These are phyloP conservation scores for Periophthalmus magnuspinnatus DNA, from an alignment of 2,797 vertebrate species.

Conservation along the genomic window DNA sequence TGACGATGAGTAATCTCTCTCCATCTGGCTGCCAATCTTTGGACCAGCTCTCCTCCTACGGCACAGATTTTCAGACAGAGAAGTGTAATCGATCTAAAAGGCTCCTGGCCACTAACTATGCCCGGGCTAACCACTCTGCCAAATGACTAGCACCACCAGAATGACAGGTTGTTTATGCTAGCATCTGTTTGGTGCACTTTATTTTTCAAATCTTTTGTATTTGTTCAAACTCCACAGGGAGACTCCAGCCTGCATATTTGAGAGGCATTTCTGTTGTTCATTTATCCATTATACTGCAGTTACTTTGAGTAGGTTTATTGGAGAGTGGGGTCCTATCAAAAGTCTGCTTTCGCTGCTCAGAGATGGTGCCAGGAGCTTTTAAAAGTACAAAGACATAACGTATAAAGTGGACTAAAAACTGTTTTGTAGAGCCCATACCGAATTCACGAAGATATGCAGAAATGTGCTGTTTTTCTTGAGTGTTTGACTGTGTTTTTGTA, in stretches of 20 bases:
- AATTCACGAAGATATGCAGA: not conserved
- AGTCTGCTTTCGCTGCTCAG: constrained; percentile 16
- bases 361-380: constrained; percentile 30
- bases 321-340: constrained; percentile 45
- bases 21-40: constrained; percentile 50
- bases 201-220: constrained; percentile 18
- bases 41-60: constrained; percentile 49
- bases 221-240: constrained; percentile 12
- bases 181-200: constrained; percentile 22
- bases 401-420: constrained; percentile 11
- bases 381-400: constrained; percentile 13
- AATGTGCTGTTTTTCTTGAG: not conserved
- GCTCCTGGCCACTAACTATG: constrained; percentile 26
- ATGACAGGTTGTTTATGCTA: constrained; percentile 1
- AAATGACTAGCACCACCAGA: constrained; percentile 10
- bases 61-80: constrained; percentile 49
- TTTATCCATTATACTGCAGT: constrained; percentile 52
- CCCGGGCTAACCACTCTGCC: constrained; percentile 16
- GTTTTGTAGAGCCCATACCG: not conserved
- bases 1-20: constrained; percentile 42
- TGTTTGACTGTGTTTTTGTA: not conserved
- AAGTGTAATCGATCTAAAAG: constrained; percentile 37
- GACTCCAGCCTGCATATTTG: constrained; percentile 11
- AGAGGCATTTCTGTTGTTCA: constrained; percentile 44
- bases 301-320: constrained; percentile 57